Base-by-base conservation (phyloP, 2,888 invertebrate genomes). In the Parascotia fuliginaria region DNA sequence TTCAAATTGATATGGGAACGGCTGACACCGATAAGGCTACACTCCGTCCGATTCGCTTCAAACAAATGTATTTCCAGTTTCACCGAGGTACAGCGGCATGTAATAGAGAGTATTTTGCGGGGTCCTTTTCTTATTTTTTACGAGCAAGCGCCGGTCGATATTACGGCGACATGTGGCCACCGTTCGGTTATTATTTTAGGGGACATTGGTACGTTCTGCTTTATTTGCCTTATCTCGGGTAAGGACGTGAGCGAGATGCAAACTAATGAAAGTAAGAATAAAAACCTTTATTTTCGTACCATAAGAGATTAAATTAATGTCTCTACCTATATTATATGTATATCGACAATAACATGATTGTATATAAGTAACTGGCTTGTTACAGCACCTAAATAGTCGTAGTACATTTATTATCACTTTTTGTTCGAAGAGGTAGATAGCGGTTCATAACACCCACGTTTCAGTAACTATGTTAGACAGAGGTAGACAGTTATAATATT, bases 41-140 rank as follows among this genome's bases (percentile, higher is more conserved):
- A 51, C 56, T 49, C 48, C 52, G 60, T 69, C 68, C 74, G 63
- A 75, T 75, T 77, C 65, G 60, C 70, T 72, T 65, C 69, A 67
- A 71, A 70, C 80, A 83, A 87, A 87, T 86, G 83, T 85, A 75
- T 84, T 85, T 83, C 84, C 85, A 85, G 87, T 88, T 83, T 82
- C 75, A 75, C 77, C 75, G 58, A 65, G 78, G 75, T 70, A 79
- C 75, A 73, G 73, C 69, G 77, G 76, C 77, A 78, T 81, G 84
- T 87, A 86, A 87, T 87, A 84, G 83, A 77, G 81, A 84, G 80
- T 83, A 85, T 87, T 88, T 89, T 84, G 84, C 83, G 81, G n/a
- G n/a, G 79, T 81, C 81, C 80, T 85, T 81, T 85, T 82, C 83
- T 81, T 82, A 85, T 87, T 88, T 89, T 88, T 89, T 88, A 89